Evolutionary conservation across 2,113 vertebrate genomes (phyloP), one percentile per base, ranked within the genome.

Genomic region (Cyprinus carpio): DNA sequence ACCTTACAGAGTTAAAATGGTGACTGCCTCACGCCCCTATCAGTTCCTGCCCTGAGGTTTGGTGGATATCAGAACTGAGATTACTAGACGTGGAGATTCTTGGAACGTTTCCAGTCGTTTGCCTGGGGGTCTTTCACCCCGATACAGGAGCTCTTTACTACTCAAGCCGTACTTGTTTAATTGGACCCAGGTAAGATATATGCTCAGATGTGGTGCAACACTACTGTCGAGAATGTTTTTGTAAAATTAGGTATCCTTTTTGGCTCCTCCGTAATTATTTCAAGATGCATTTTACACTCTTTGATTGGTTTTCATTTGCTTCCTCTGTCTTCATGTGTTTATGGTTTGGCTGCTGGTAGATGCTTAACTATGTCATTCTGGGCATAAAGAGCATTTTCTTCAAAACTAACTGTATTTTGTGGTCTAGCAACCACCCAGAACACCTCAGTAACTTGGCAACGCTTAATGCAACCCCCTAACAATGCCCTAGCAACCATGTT

Each of bases 131-230:
- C 20, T 60, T 29, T 54, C 29, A 71, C 6, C 15, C 37, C 2
- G 58, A 46, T 65, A 65, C n/a, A 3, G 58, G 46, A 56, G 29
- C n/a, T 40, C 27, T 60, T 16, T 51, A 12, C 34, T 10, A 64
- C 25, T 43, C 23, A 46, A 69, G 16, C 40, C 74, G 16, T 64
- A 71, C 81, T 82, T 56, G 49, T 82, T 87, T 85, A 67, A 87
- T 60, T 82, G 69, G 46, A 34, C 37, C 56, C 40, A 78, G 78
- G 84, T 69, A 71, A 71, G 80, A 82, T 82, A 58, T 75, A 31
- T 82, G 60, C 51, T 75, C 31, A 60, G 83, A 85, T 78, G 82
- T 78, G 64, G 27, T 62, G 56, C 18, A 60, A 40, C 51, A 71
- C 20, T 60, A 46, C 64, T 20, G 65, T 58, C 16, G 40, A 34